These are phyloP conservation scores for Cyclargus thomasi DNA, from an alignment of 1,140 invertebrate genomes.

Conservation along the genomic window DNA sequence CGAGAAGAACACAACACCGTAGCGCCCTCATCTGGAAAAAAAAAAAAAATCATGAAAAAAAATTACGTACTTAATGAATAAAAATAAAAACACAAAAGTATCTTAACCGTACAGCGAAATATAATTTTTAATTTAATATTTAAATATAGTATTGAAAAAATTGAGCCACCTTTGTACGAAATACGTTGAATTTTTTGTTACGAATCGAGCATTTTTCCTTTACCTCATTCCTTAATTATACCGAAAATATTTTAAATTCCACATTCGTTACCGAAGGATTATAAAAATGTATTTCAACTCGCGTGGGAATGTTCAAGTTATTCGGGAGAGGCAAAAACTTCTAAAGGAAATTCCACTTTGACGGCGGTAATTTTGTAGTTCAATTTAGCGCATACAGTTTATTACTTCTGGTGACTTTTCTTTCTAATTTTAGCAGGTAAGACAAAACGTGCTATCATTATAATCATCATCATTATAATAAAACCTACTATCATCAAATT, in stretches of 20 bases:
- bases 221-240: neutral
- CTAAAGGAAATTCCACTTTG: conserved; percentile 3
- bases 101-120: neutral
- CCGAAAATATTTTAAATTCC: neutral
- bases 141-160: too few relatives aligned
- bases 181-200: neutral
- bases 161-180: neutral
- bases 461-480: too few relatives aligned
- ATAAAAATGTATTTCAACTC: conserved; percentile 10
- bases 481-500: too few relatives aligned
- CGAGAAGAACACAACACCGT: conserved; percentile 13
- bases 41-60: conserved; percentile 10
- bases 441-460: too few relatives aligned
- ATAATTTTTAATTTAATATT: neutral
- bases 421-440: neutral
- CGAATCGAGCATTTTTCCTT: neutral
- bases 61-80: neutral
- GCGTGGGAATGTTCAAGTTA: neutral
- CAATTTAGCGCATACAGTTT: neutral
- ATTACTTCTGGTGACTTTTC: neutral
- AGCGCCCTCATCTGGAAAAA: conserved; percentile 43
- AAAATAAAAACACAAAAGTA: neutral
- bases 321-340: neutral
- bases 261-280: neutral
- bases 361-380: conserved; percentile 8